Evolutionary conservation across 2,797 vertebrate species (phyloP).

Genomic region (Poecilia velifera): DNA sequence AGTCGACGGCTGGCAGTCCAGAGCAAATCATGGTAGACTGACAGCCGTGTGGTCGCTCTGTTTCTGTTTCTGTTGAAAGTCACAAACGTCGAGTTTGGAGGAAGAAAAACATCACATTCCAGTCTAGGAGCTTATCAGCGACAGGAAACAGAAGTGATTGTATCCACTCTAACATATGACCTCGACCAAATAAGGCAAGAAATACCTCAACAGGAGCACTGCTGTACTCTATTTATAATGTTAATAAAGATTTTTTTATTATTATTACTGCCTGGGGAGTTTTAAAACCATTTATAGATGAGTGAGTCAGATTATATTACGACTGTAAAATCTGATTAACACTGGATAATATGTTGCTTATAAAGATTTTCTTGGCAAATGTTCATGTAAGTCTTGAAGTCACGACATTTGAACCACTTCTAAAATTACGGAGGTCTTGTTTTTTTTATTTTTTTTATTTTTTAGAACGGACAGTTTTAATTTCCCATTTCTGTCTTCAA

Average conservation of each 20-base stretch:
- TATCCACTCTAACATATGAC: neutral
- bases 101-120: constrained; percentile 11
- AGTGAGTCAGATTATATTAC: neutral
- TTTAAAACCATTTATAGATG: neutral
- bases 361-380: neutral
- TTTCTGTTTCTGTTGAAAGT: neutral
- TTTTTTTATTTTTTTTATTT: too few species aligned
- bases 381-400: neutral
- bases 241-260: too few species aligned
- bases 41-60: neutral
- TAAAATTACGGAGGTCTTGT: too few species aligned
- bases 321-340: neutral
- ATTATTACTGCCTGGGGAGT: neutral
- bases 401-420: neutral
- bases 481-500: neutral
- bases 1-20: too few species aligned
- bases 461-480: neutral
- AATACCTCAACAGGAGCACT: neutral
- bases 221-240: neutral
- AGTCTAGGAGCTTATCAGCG: constrained; percentile 9
- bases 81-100: neutral
- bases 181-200: neutral
- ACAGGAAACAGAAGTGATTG: constrained; percentile 20
- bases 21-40: too few species aligned
- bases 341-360: neutral